A percentile compares a stretch with the other conserved stretches of the same genome.
Evolutionary conservation across 2,797 vertebrate genomes (phyloP).

Genomic region (Sebastes taczanowskii): DNA sequence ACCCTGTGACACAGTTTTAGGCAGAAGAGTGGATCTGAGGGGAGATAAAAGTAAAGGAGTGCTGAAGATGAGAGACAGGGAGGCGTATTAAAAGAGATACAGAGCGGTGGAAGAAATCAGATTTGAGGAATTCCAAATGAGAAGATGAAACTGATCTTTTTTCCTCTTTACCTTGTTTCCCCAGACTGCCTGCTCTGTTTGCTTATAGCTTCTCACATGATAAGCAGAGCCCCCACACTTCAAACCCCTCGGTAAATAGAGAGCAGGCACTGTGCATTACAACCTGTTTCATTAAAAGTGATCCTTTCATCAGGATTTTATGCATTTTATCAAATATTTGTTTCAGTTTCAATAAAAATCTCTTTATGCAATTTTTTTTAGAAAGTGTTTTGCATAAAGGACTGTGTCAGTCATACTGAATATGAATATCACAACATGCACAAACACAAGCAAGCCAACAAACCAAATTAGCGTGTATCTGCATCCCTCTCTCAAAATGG

Average conservation of each 20-base stretch:
- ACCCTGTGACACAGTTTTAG: conserved; percentile 19
- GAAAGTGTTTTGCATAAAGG: not conserved
- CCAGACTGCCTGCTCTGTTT: conserved; percentile 23
- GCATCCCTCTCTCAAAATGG: conserved; percentile 5
- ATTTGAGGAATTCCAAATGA: conserved; percentile 44
- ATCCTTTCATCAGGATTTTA: not conserved
- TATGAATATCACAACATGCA: not conserved
- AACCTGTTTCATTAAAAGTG: not conserved
- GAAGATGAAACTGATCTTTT: conserved; percentile 31
- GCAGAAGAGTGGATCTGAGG: conserved; percentile 7
- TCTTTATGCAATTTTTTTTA: not conserved
- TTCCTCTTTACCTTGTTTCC: conserved; percentile 25
- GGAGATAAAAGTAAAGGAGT: conserved; percentile 23
- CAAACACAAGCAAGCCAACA: not conserved
- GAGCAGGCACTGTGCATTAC: not conserved
- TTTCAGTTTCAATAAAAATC: not conserved
- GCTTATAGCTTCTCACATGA: conserved; percentile 23
- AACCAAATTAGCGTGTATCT: conserved; percentile 1
- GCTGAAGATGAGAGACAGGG: conserved; percentile 13
- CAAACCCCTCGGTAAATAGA: not conserved
- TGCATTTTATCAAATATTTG: not conserved
- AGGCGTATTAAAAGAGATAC: not conserved
- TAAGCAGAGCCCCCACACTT: not conserved
- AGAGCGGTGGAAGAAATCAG: conserved; percentile 3
- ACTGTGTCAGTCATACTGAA: not conserved